phyloP scores from a whole-genome alignment of 2,797 vertebrate genomes.

The Melanogrammus aeglefinus region DNA sequence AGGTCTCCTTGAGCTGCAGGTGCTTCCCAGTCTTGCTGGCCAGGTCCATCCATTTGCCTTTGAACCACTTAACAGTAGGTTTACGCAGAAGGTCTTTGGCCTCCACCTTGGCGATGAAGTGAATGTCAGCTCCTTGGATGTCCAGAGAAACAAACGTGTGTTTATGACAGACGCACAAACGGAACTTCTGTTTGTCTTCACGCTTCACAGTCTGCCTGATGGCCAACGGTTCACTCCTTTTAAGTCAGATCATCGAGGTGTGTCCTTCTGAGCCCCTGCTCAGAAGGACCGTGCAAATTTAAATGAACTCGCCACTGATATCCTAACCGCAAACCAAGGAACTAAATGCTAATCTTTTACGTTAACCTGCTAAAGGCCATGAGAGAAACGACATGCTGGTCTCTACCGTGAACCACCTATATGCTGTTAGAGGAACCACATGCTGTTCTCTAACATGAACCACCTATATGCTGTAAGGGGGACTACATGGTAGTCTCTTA shows the following conservation, averaged over 20 bases:
- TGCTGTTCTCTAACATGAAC: background rate
- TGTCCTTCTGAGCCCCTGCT: no score
- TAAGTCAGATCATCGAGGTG: no score
- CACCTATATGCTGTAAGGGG: background rate
- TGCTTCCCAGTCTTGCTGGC: slow-evolving; percentile 98
- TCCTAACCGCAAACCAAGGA: no score
- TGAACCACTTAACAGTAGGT: slow-evolving; percentile 94
- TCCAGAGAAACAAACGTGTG: background rate
- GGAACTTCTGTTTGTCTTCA: no score
- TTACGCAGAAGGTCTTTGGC: slow-evolving; percentile 96
- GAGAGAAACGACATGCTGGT: no score
- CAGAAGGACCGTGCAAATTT: no score
- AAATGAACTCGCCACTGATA: no score
- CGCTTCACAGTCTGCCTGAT: no score
- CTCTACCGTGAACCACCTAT: no score
- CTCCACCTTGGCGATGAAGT: slow-evolving; percentile 93
- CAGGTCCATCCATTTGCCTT: slow-evolving; percentile 99
- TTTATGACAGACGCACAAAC: background rate
- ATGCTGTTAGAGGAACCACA: background rate
- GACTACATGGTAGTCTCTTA: background rate
- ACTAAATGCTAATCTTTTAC: no score
- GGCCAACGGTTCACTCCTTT: no score
- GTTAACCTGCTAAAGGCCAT: no score
- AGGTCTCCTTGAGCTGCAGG: slow-evolving; percentile 94
- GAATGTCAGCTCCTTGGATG: slow-evolving; percentile 84